Evolutionary conservation across 2,113 vertebrate species (phyloP), one percentile per base, ranked within the genome.

Genomic region (Columba janthina): DNA sequence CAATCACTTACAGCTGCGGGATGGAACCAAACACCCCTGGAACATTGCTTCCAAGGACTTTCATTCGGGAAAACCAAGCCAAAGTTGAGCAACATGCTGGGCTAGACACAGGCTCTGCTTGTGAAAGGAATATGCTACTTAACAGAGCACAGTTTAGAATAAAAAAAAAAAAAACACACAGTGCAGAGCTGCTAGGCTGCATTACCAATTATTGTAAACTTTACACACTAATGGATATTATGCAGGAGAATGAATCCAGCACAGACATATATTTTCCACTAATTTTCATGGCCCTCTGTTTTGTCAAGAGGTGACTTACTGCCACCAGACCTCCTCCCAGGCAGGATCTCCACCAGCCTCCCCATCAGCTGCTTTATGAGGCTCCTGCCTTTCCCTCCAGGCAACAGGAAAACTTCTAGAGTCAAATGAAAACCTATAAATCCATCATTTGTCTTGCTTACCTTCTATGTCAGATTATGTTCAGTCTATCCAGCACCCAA

Each of bases 1-100:
- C 81, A 85, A 54, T 74, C 79, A 93, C 67, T 86, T 69, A 76
- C 91, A 97, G 93, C 85, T 86, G 75, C 20, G 6, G 79, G 91
- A 89, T 88, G 80, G 82, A 96, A 91, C 69, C 75, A 74, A 95
- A 90, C 77, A 79, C 40, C 67, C 78, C 90, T 79, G 71, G 48
- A 97, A 91, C 53, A 85, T 8, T 51, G 83, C 78, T 96, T 88
- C 81, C 95, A 87, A 92, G 70, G 58, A 93, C 44, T 78, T 74
- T 78, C 81, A 61, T 85, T 78, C 89, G 87, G 44, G 29, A 90
- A 67, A 92, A 81, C 53, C 67, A 74, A 94, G 89, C 88, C 60
- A 77, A 90, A 94, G 79, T 66, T 93, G 60, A 93, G 79, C 72
- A 94, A 94, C 56, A 14, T 6, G 51, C 85, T 90, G 60, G 51